Evolutionary conservation across 2,888 invertebrate genomes (phyloP).

Genomic region (Cylindroiulus punctatus): DNA sequence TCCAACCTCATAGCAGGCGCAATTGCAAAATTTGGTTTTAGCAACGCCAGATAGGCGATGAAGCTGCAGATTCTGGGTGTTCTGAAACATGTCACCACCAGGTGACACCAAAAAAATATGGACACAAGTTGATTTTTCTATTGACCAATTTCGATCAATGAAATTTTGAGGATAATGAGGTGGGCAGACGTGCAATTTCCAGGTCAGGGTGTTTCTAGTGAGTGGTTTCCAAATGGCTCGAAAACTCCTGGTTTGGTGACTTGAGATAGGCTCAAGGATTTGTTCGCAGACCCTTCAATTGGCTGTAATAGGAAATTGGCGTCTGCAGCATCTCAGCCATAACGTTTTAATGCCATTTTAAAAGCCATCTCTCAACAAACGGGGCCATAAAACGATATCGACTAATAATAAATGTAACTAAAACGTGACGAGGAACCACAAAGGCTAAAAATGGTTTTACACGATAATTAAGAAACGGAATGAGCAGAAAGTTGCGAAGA

Average conservation of each 20-base stretch:
- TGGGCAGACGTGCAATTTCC: no score
- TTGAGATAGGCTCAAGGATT: not conserved
- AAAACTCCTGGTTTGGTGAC: not conserved
- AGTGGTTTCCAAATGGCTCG: not conserved
- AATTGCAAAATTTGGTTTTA: no score
- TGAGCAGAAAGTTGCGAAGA: not conserved
- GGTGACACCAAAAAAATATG: no score
- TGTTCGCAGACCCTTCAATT: not conserved
- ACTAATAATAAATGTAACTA: slow-evolving; percentile 43
- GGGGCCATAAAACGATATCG: slow-evolving; percentile 26
- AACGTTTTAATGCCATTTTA: slow-evolving; percentile 30
- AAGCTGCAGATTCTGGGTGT: no score
- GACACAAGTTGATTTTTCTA: no score
- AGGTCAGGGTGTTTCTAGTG: no score
- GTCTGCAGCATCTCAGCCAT: slow-evolving; percentile 13
- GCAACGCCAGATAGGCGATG: no score
- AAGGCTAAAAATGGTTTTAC: slow-evolving; percentile 41
- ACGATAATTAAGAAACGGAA: not conserved
- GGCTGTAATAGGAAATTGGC: slow-evolving; percentile 6
- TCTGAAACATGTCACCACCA: no score
- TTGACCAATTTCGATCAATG: no score
- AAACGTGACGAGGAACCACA: slow-evolving; percentile 30
- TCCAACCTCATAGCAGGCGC: no score
- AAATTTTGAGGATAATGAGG: no score
- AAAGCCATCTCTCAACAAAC: slow-evolving; percentile 43